These are phyloP conservation scores for Agrotis ipsilon DNA, from an alignment of 2,888 invertebrate species.

Conservation along the genomic window DNA sequence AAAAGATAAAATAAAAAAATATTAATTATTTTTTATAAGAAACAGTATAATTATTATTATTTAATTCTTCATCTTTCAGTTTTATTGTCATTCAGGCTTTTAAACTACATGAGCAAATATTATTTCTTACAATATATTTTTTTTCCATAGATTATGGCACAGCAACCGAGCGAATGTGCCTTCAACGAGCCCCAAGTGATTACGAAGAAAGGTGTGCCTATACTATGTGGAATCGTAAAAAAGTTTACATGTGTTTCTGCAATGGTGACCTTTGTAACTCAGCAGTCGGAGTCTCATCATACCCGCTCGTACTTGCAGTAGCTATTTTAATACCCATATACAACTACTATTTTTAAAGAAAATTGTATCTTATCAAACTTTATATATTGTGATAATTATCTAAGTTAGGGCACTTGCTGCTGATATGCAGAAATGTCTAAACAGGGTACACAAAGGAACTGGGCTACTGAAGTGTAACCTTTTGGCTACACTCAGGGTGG, in stretches of 20 bases:
- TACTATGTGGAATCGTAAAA: constrained; percentile 95
- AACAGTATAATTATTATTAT: background rate
- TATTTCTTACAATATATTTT: background rate
- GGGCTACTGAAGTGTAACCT: too few species aligned
- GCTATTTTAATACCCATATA: constrained; percentile 69
- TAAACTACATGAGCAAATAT: background rate
- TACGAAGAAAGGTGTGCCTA: constrained; percentile 97
- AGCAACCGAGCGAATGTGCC: constrained; percentile 96
- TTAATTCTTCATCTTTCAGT: background rate
- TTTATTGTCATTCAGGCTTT: background rate
- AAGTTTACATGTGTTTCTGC: constrained; percentile 97
- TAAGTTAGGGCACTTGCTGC: background rate
- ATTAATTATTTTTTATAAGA: too few species aligned
- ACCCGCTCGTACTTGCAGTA: constrained; percentile 67
- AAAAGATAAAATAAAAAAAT: too few species aligned
- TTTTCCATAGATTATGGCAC: constrained; percentile 94
- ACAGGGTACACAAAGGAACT: too few species aligned
- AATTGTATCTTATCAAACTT: background rate
- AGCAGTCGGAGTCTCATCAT: constrained; percentile 66
- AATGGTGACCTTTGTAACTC: constrained; percentile 96
- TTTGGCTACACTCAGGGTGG: too few species aligned
- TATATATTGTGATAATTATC: constrained; percentile 48
- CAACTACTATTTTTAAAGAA: constrained; percentile 61
- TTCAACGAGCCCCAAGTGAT: constrained; percentile 96
- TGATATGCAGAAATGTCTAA: too few species aligned